These are phyloP conservation scores for Cerastis rubricosa DNA, from an alignment of 2,888 invertebrate species.

Conservation along the genomic window DNA sequence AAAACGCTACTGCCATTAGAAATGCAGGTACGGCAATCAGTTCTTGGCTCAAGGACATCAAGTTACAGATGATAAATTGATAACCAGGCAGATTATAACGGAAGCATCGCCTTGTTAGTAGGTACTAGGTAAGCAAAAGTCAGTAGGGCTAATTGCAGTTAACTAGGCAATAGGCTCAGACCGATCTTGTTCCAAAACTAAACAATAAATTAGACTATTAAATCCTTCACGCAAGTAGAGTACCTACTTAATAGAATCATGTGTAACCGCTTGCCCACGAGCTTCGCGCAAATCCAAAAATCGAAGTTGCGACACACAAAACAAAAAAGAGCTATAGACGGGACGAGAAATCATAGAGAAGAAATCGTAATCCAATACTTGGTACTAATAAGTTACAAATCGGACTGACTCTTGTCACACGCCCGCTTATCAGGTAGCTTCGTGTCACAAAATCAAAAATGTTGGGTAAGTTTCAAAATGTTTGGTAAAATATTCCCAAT, in stretches of 20 bases:
- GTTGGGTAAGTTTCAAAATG: too few species aligned
- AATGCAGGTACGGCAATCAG: not conserved
- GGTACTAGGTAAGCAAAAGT: not conserved
- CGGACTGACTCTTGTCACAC: too few species aligned
- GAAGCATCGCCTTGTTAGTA: not conserved
- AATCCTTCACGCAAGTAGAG: not conserved
- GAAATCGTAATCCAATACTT: too few species aligned
- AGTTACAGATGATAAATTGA: not conserved
- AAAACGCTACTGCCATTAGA: not conserved
- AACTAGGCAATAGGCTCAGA: not conserved
- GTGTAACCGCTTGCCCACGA: not conserved
- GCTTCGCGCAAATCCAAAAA: too few species aligned
- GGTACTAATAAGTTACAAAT: too few species aligned
- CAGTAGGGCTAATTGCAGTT: too few species aligned
- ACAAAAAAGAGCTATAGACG: not conserved
- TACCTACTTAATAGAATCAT: too few species aligned
- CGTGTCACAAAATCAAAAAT: too few species aligned
- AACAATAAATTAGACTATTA: not conserved
- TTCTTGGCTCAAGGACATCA: not conserved
- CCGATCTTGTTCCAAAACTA: not conserved
- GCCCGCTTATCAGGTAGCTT: too few species aligned
- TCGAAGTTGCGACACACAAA: too few species aligned
- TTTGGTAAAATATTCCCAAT: too few species aligned
- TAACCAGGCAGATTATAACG: not conserved
- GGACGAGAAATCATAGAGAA: too few species aligned